These are phyloP conservation scores for Phyllopteryx taeniolatus DNA, from an alignment of 2,113 vertebrate species.

Conservation along the genomic window DNA sequence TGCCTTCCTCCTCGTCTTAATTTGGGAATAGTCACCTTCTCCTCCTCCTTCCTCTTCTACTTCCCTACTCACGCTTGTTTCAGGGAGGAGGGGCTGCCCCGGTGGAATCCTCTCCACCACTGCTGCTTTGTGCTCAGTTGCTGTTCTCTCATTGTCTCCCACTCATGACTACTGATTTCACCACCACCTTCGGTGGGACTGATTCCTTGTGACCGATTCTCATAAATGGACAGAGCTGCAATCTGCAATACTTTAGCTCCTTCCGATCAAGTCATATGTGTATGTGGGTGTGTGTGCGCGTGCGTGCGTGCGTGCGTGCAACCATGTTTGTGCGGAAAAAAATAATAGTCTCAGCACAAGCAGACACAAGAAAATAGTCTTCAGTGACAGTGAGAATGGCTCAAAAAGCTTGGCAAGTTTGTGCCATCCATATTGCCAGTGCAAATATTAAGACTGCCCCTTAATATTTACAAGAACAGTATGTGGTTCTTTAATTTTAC, in stretches of 20 bases:
- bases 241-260: conserved; percentile 61
- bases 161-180: conserved; percentile 53
- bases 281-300: conserved; percentile 24
- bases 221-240: conserved; percentile 60
- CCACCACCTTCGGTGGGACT: conserved; percentile 54
- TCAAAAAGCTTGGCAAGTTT: conserved; percentile 33
- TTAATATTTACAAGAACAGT: conserved; percentile 8
- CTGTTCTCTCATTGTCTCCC: conserved; percentile 49
- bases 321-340: conserved; percentile 38
- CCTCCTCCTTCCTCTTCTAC: conserved; percentile 1
- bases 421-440: conserved; percentile 27
- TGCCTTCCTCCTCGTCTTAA: conserved; percentile 21
- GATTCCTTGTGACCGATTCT: conserved; percentile 63
- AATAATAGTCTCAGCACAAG: conserved; percentile 45
- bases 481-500: conserved; percentile 36
- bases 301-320: conserved; percentile 15
- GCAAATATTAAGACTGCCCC: conserved; percentile 48
- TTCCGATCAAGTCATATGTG: conserved; percentile 45
- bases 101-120: conserved; percentile 41
- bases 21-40: conserved; percentile 24
- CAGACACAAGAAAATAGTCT: conserved; percentile 45
- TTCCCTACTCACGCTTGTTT: conserved; percentile 29
- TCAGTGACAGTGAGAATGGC: conserved; percentile 30
- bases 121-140: conserved; percentile 36
- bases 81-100: conserved; percentile 35